Percentiles rank a stretch among this genome's conserved stretches.
Conservation (phyloP, 2,113 vertebrate species). For the Petrocephalus microphthalmus region DNA sequence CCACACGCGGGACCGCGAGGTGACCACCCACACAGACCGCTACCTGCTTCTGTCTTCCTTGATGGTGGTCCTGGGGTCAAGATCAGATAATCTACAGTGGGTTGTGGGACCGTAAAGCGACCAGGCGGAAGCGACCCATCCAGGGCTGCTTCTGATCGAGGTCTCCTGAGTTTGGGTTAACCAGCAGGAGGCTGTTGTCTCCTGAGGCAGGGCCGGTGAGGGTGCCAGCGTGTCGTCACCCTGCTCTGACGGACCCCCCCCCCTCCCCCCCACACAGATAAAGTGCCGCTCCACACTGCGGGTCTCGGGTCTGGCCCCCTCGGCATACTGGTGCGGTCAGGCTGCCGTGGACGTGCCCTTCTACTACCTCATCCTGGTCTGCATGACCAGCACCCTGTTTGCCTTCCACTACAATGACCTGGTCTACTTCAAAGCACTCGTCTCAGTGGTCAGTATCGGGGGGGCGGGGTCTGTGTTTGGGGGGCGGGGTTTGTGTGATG, state of each 20-base stretch:
- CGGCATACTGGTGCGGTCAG: constrained; percentile 91
- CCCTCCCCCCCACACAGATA: constrained; percentile 66
- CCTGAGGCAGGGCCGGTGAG: neutral
- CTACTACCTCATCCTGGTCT: constrained; percentile 73
- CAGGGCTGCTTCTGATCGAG: no score
- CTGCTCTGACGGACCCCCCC: neutral
- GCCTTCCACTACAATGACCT: constrained; percentile 77
- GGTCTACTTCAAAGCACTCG: constrained; percentile 71
- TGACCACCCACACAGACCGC: constrained; percentile 36
- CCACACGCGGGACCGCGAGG: constrained; percentile 88
- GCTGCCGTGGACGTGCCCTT: constrained; percentile 79
- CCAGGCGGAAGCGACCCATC: no score
- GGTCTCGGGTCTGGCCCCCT: constrained; percentile 85
- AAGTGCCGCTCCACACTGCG: constrained; percentile 86
- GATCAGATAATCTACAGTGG: no score
- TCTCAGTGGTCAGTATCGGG: constrained; percentile 71
- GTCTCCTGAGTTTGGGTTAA: no score
- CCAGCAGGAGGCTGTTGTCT: no score
- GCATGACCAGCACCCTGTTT: constrained; percentile 80
- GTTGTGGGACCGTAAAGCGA: neutral
- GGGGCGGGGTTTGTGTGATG: neutral
- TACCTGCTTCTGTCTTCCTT: neutral
- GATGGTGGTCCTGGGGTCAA: no score
- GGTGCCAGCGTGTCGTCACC: neutral
- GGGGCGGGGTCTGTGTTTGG: neutral